Percentiles rank a stretch among this genome's conserved stretches.
phyloP scores from a whole-genome alignment of 2,888 invertebrate species.

The Rotaria magnacalcarata region DNA sequence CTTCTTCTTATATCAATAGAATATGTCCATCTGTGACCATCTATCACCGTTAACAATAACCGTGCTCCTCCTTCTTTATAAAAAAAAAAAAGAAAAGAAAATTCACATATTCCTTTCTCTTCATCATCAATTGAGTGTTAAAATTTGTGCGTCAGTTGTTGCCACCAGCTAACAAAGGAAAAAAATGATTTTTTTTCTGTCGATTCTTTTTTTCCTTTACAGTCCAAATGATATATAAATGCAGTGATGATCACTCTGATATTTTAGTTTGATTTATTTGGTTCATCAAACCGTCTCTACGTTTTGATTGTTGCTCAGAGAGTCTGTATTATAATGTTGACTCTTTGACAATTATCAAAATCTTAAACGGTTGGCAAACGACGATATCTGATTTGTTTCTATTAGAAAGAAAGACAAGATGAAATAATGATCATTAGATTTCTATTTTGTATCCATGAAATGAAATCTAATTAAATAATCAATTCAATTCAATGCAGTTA shows the following conservation, averaged over 20 bases:
- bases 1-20: not conserved
- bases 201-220: not conserved
- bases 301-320: constrained; percentile 38
- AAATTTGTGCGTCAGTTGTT: constrained; percentile 10
- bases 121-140: not conserved
- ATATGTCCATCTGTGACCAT: not conserved
- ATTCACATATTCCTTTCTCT: not conserved
- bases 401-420: too few relatives aligned
- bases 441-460: not conserved
- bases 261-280: not conserved
- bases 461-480: not conserved
- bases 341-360: constrained; percentile 37
- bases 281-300: constrained; percentile 20
- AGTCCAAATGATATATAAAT: not conserved
- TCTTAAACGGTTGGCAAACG: not conserved
- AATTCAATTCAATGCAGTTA: not conserved
- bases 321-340: not conserved
- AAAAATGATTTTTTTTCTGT: not conserved
- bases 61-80: not conserved
- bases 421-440: too few relatives aligned
- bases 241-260: not conserved
- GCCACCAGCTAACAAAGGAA: not conserved
- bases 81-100: not conserved
- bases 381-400: not conserved
- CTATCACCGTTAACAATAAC: not conserved